These are phyloP conservation scores for Astur gentilis DNA, from an alignment of 2,113 vertebrate species.

Conservation along the genomic window DNA sequence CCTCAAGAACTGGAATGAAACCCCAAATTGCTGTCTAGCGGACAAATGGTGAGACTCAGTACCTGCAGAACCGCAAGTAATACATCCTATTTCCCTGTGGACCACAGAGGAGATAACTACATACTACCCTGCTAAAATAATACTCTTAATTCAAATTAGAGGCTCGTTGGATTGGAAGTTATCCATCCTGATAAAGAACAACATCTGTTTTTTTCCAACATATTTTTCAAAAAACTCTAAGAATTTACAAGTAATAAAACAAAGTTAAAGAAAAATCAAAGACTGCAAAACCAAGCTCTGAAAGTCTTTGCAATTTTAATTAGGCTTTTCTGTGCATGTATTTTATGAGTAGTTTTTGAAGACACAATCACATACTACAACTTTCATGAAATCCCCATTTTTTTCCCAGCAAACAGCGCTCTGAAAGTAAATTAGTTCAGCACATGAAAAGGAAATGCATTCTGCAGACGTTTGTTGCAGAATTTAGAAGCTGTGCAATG, in stretches of 20 bases:
- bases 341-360: conserved; percentile 9
- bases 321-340: background rate
- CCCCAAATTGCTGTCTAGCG: background rate
- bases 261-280: background rate
- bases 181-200: conserved; percentile 23
- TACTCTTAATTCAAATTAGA: background rate
- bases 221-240: background rate
- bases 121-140: background rate
- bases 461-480: background rate
- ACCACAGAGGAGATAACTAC: background rate
- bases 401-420: background rate
- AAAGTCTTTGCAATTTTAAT: background rate
- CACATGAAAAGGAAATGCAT: background rate
- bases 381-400: background rate
- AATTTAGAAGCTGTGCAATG: background rate
- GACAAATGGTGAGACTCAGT: background rate
- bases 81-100: background rate
- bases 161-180: background rate
- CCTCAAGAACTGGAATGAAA: conserved; percentile 15
- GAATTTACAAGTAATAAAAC: conserved; percentile 27
- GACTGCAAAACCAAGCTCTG: background rate
- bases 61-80: background rate
- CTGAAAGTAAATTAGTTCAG: background rate
- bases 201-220: background rate
- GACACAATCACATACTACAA: background rate